Base-by-base conservation (phyloP, 2,113 vertebrate genomes). In the Nanger granti region DNA sequence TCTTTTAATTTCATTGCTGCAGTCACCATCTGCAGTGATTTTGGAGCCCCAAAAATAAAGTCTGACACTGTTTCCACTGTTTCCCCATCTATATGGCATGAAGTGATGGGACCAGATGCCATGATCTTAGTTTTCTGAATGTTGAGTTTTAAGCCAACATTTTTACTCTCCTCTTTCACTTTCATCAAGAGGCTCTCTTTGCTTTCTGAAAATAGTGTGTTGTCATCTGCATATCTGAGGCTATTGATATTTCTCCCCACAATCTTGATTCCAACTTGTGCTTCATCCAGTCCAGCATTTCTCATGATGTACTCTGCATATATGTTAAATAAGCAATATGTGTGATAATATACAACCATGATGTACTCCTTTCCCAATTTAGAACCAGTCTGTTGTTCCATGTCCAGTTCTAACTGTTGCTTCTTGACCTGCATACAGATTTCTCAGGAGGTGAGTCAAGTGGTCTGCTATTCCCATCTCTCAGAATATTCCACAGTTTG, bases 11-110 rank as follows among this genome's bases (percentile, higher is more conserved):
- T 73, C n/a, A 5, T 73, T 3, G 66, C 8, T 73, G n/a, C 66
- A 24, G 9, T 37, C 20, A 37, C n/a, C n/a, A 73, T 37, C 18
- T 73, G 18, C 66, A 73, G 18, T 73, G n/a, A 73, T 37, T 73
- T 37, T 73, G n/a, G n/a, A 37, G n/a, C 44, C n/a, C 66, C 0
- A 0, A 73, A 73, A 73, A 37, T 73, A 73, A 69, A n/a, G n/a
- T 73, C n/a, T 37, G 66, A 11, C 66, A 73, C 66, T 73, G 8
- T 69, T 69, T 69, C 34, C 66, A 37, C 8, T 69, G 66, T 69
- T 73, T 73, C n/a, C n/a, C n/a, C n/a, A 73, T 3, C 18, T 73
- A 22, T 22, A 1, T 24, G 4, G 9, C n/a, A 22, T 73, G n/a
- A 73, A 73, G 18, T 73, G n/a, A 73, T 73, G 66, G 66, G 18